These are phyloP conservation scores for Lepeophtheirus nordmannii DNA, from an alignment of 2,888 invertebrate species.

Conservation along the genomic window DNA sequence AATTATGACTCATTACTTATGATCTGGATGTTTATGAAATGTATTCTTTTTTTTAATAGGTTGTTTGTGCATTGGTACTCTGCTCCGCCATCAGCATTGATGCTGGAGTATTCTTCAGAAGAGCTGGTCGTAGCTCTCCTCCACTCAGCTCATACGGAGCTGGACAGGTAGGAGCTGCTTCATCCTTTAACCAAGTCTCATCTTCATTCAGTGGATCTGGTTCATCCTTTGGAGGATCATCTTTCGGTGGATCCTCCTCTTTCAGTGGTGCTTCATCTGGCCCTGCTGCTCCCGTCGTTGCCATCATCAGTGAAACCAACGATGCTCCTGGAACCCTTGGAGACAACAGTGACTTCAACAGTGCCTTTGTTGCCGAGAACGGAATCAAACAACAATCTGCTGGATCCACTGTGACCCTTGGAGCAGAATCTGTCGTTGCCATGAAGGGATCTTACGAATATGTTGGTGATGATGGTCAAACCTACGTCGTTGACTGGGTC, in stretches of 20 bases:
- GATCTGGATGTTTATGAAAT: not conserved
- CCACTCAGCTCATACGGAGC: not conserved
- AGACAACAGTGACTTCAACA: not conserved
- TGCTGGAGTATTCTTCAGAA: constrained; percentile 1
- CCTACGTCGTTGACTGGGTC: not conserved
- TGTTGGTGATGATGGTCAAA: constrained; percentile 18
- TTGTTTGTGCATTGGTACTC: not conserved
- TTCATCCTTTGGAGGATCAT: not conserved
- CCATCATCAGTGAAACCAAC: no score
- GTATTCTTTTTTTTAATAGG: not conserved
- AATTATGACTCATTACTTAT: not conserved
- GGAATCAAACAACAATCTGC: constrained; percentile 19
- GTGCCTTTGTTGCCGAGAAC: constrained; percentile 24
- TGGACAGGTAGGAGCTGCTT: not conserved
- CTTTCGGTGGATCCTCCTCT: not conserved
- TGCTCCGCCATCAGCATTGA: constrained; percentile 2
- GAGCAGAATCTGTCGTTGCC: constrained; percentile 4
- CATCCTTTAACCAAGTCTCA: no score
- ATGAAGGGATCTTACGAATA: constrained; percentile 22
- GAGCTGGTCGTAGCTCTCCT: not conserved
- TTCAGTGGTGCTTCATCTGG: not conserved
- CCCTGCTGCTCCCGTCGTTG: not conserved
- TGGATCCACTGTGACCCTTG: constrained; percentile 14
- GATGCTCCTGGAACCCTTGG: no score
- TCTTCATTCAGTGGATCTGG: no score